Evolutionary conservation across 35 echinoderm and acorn worm genomes (phyloP).

Genomic region (Apostichopus japonicus): DNA sequence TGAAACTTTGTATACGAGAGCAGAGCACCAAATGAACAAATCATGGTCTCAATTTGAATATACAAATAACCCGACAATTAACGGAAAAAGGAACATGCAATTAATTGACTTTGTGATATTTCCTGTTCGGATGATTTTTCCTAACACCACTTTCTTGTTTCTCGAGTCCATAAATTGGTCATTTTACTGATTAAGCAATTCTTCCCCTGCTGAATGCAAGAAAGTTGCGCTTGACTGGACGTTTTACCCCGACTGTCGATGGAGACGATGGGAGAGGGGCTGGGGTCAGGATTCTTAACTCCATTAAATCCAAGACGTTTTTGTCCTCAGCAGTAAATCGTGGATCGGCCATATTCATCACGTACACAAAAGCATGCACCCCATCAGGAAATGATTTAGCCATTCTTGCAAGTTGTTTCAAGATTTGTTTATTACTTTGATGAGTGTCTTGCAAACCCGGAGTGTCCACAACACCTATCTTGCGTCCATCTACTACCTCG

Average conservation of each 20-base stretch:
- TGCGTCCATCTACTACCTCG: not conserved
- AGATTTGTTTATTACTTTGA: not conserved
- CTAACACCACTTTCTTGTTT: too few relatives aligned
- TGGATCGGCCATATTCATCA: constrained; percentile 16
- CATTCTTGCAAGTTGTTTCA: constrained; percentile 5
- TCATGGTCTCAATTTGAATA: too few relatives aligned
- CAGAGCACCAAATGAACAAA: too few relatives aligned
- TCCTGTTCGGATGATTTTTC: too few relatives aligned
- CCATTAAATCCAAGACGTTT: not conserved
- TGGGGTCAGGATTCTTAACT: not conserved
- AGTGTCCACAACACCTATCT: constrained; percentile 31
- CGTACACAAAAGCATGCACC: constrained; percentile 27
- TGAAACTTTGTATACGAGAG: too few relatives aligned
- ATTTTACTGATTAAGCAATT: not conserved
- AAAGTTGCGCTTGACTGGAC: not conserved
- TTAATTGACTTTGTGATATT: too few relatives aligned
- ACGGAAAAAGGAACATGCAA: too few relatives aligned
- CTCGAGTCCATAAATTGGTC: too few relatives aligned
- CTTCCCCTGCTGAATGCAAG: not conserved
- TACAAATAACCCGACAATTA: too few relatives aligned
- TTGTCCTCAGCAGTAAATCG: constrained; percentile 29
- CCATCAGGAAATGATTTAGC: not conserved
- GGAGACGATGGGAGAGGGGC: not conserved
- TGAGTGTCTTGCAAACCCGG: not conserved
- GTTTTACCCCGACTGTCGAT: not conserved